Base-by-base conservation (phyloP, 1,140 invertebrate species). In the Camponotus pennsylvanicus region DNA sequence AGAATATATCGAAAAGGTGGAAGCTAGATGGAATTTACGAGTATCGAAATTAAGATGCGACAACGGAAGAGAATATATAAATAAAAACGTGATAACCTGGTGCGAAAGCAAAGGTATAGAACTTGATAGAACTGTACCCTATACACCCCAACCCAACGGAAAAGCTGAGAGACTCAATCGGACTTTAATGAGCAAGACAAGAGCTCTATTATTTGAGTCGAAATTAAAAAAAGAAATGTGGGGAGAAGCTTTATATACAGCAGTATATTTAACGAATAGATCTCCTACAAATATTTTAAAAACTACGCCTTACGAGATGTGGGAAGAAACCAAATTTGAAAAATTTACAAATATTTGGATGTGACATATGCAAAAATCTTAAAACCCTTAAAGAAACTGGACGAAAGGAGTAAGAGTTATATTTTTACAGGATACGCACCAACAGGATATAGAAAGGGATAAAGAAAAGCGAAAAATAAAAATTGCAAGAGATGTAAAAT, bases 31-130 rank as follows among this genome's bases (percentile, higher is more conserved):
- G 13, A 42, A 73, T 34, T 18, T 6, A 18, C 40, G 5, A 40
- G 40, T 40, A 40, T 40, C 40, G 75, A 57, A n/a, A 49, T 15
- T n/a, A 45, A 71, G 4, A 40, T 86, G 40, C n/a, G 78, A 86
- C 18, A 86, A 86, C 32, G 85, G 85, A 6, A 34, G 59, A 67
- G 92, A 93, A 89, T 93, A 92, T 89, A 45, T 45, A 13, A 85
- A 59, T 32, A 88, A 49, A 70, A 61, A 87, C 40, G 67, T 94
- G 6, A 88, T 88, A 86, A 37, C 75, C 9, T 91, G 89, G 80
- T 91, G 75, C 42, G 89, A 87, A 18, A 18, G 64, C 42, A 92
- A 18, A 85, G 71, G 18, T 2, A 69, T 76, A 37, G 40, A 40
- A 40, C 40, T 5, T 4, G 0, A n/a, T 69, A 27, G 40, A 76